Evolutionary conservation across 2,797 vertebrate genomes (phyloP).

Genomic region (Helarctos malayanus): DNA sequence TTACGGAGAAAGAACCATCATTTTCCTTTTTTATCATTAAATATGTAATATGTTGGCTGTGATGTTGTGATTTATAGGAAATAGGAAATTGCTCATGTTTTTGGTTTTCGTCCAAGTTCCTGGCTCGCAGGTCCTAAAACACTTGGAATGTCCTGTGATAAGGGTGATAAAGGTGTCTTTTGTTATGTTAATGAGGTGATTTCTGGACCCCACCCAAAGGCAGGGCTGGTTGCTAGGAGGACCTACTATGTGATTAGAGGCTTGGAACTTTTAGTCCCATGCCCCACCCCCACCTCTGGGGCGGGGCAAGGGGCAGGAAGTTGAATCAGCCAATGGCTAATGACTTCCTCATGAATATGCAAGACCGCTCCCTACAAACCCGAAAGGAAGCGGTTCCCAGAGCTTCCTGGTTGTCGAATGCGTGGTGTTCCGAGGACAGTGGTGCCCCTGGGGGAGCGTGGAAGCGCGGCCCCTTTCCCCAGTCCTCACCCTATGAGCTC

Average conservation of each 20-base stretch:
- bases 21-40: background rate
- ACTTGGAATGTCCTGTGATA: background rate
- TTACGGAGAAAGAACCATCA: background rate
- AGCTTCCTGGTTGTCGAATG: background rate
- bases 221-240: background rate
- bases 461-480: background rate
- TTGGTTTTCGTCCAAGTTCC: background rate
- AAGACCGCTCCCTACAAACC: background rate
- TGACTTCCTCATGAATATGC: background rate
- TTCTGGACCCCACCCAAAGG: no score
- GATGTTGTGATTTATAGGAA: background rate
- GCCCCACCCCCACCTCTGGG: background rate
- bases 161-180: background rate
- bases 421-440: accelerated
- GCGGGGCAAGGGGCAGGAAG: background rate
- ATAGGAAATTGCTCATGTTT: background rate
- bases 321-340: background rate
- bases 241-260: background rate
- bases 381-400: background rate
- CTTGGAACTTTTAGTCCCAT: background rate
- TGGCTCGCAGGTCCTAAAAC: background rate
- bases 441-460: background rate
- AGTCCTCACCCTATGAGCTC: background rate
- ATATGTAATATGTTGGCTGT: background rate
- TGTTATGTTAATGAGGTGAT: background rate